Percentiles rank a stretch among this genome's conserved stretches.
Evolutionary conservation across 2,113 vertebrate species (phyloP).

Genomic region (Terrapene triunguis): DNA sequence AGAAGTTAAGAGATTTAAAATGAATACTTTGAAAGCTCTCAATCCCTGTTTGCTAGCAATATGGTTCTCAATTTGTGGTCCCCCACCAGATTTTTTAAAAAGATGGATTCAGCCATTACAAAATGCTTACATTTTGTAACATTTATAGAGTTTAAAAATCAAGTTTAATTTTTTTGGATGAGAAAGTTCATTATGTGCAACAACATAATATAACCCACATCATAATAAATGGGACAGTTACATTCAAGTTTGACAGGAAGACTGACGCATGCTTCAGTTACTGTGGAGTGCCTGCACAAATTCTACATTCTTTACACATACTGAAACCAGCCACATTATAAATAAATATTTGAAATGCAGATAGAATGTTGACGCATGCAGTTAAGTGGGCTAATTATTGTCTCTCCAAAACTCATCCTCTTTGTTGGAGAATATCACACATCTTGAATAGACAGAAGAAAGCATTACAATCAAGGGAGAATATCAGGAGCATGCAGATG

Average conservation of each 20-base stretch:
- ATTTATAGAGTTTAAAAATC: not conserved
- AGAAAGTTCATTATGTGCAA: not conserved
- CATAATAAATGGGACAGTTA: not conserved
- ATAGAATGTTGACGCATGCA: not conserved
- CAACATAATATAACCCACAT: not conserved
- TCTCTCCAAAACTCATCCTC: not conserved
- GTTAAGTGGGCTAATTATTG: not conserved
- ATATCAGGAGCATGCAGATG: not conserved
- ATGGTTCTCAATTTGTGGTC: conserved; percentile 71
- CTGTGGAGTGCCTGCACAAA: not conserved
- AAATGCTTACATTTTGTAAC: not conserved
- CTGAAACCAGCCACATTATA: not conserved
- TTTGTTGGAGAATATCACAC: not conserved
- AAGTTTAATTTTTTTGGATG: not conserved
- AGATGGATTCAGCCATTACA: not conserved
- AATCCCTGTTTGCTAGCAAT: conserved; percentile 18
- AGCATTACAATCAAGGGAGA: not conserved
- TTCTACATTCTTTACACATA: not conserved
- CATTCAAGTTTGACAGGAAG: not conserved
- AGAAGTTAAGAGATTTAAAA: conserved; percentile 49
- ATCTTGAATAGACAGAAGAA: not conserved
- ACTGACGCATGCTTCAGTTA: not conserved
- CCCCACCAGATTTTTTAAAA: not conserved
- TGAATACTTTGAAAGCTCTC: conserved; percentile 23
- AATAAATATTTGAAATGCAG: not conserved